These are phyloP conservation scores for Rhyacophila evoluta DNA, from an alignment of 2,888 invertebrate species.

Conservation along the genomic window DNA sequence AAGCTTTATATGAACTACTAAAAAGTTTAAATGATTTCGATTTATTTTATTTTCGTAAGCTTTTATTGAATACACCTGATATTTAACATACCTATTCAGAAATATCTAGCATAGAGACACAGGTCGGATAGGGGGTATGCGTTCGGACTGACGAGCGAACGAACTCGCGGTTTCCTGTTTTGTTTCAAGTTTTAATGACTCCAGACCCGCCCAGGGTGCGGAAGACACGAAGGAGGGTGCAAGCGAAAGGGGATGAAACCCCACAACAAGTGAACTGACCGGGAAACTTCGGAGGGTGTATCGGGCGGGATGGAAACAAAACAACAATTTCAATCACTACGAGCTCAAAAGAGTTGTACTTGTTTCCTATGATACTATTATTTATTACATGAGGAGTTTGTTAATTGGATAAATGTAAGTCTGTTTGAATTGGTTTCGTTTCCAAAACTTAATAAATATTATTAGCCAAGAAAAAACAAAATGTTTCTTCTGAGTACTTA, in stretches of 20 bases:
- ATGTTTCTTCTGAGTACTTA: too few relatives aligned
- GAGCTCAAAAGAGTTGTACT: not conserved
- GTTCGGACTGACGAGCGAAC: constrained; percentile 14
- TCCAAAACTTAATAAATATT: too few relatives aligned
- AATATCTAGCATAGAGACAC: constrained; percentile 10
- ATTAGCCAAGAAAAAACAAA: too few relatives aligned
- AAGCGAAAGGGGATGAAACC: constrained; percentile 17
- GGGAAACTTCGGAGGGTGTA: not conserved
- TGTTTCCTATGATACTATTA: not conserved
- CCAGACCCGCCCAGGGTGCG: constrained; percentile 36
- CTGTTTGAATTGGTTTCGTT: too few relatives aligned
- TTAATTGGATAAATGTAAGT: not conserved
- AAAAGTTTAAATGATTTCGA: too few relatives aligned
- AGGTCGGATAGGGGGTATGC: constrained; percentile 16
- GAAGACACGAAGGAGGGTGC: constrained; percentile 26
- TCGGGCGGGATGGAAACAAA: not conserved
- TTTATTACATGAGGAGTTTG: not conserved
- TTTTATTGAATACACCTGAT: not conserved
- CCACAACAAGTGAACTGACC: constrained; percentile 20
- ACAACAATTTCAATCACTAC: constrained; percentile 22
- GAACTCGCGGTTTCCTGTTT: constrained; percentile 49
- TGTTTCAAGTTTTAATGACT: constrained; percentile 53
- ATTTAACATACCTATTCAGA: not conserved
- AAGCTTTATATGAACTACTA: too few relatives aligned
- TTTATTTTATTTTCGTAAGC: too few relatives aligned